Conservation (phyloP, 2,113 vertebrate species). For the Neofelis nebulosa region DNA sequence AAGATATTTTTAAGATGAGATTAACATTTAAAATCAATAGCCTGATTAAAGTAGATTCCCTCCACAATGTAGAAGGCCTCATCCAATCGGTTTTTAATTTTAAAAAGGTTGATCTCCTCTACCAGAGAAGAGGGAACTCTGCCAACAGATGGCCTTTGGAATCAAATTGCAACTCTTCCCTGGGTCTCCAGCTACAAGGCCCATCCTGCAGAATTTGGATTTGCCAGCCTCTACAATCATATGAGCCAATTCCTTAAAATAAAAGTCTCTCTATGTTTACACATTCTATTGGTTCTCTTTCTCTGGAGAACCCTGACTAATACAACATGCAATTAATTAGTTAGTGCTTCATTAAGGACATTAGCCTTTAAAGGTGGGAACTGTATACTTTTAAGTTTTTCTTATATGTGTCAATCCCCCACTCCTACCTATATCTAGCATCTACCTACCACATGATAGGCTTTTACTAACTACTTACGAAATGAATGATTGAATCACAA, state of each 20-base stretch:
- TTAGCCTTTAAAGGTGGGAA: neutral
- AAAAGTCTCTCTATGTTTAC: neutral
- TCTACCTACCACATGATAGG: neutral
- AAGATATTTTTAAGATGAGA: neutral
- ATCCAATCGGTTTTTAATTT: neutral
- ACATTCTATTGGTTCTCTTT: neutral
- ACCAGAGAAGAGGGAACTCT: neutral
- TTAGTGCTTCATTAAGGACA: neutral
- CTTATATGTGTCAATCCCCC: neutral
- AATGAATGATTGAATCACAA: neutral
- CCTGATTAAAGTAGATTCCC: neutral
- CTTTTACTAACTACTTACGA: neutral
- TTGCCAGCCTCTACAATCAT: neutral
- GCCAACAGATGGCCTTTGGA: neutral
- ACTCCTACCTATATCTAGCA: neutral
- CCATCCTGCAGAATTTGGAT: neutral
- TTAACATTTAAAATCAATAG: constrained; percentile 1
- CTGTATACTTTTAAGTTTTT: neutral
- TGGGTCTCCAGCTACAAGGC: neutral
- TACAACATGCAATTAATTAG: neutral
- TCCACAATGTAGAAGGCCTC: neutral
- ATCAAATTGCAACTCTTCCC: neutral
- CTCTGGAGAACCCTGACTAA: neutral
- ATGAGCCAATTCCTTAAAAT: neutral
- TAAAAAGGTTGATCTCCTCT: neutral